phyloP scores from a whole-genome alignment of 2,797 vertebrate genomes.

The Pipistrellus pygmaeus region DNA sequence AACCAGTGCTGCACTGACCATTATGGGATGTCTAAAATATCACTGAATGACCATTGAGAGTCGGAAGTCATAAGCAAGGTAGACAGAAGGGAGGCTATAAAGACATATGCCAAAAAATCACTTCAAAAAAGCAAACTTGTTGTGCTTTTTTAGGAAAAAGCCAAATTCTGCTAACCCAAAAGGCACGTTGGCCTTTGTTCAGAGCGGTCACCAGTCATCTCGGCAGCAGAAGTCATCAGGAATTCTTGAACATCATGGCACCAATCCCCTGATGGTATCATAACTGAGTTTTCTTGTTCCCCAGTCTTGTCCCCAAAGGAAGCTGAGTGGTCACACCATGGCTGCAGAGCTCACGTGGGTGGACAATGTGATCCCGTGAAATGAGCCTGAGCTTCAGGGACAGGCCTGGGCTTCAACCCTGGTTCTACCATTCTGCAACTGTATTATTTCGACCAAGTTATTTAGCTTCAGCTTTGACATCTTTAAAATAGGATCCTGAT shows the following conservation, averaged over 20 bases:
- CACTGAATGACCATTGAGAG: not conserved
- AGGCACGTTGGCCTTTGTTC: conserved; percentile 20
- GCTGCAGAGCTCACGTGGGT: not conserved
- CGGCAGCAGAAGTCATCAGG: not conserved
- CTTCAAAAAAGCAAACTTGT: not conserved
- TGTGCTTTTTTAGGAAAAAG: conserved; percentile 1
- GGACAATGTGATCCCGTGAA: not conserved
- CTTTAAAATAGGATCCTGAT: not conserved
- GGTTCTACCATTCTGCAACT: not conserved
- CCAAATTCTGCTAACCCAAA: not conserved
- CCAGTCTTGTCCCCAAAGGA: not conserved
- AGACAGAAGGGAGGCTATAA: not conserved
- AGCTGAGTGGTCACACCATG: not conserved
- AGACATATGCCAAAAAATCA: not conserved
- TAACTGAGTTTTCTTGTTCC: not conserved
- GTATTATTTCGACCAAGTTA: not conserved
- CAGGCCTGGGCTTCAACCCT: not conserved
- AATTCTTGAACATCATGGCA: not conserved
- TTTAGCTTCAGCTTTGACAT: not conserved
- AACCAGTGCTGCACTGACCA: not conserved
- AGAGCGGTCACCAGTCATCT: not conserved
- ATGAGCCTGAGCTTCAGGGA: not conserved
- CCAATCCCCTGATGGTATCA: not conserved
- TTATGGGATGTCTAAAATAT: not conserved
- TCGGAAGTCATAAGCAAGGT: not conserved